Evolutionary conservation across 2,113 vertebrate species (phyloP), one percentile per base, ranked within the genome.

Genomic region (Myrmecobius fasciatus): DNA sequence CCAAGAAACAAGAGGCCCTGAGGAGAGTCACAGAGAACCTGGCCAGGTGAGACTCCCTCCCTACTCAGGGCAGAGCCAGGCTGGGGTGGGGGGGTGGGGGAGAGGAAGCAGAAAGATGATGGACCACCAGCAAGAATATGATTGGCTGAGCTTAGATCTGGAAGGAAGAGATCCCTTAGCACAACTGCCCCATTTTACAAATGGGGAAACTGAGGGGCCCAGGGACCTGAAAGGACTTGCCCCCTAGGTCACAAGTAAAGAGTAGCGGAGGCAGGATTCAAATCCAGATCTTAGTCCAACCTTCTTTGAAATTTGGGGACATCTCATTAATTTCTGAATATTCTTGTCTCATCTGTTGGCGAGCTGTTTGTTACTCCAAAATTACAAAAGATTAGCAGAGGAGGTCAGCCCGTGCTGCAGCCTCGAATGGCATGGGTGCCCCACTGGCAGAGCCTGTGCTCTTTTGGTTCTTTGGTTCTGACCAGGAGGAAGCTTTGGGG

Each of bases 1-100:
- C 99, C 28, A 99, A 99, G 98, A 99, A 99, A 97, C 99, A 99
- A 92, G 99, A 99, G 92, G 99, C 99, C 0, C 98, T 99, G 91
- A 98, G 99, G 54, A 99, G 99, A 97, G 99, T 99, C 92, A 99
- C 99, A 0, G 99, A 99, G 97, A 99, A 99, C 97, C 98, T 99
- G 52, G 99, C 99, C 89, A 99, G 99, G 99, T 99, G 98, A 98
- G 98, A 31, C 7, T 47, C 20, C 49, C 89, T 97, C 11, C 52
- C 25, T 7, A 14, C 36, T 83, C 67, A 43, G 67, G 67, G 56
- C 10, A 67, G 56, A 28, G 60, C 9, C 49, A 49, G 49, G 49
- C 49, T n/a, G 31, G 56, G 60, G 60, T 17, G 36, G 17, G 56
- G 60, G 31, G 60, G n/a, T n/a, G n/a, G n/a, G n/a, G n/a, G n/a